Base-by-base conservation (phyloP, 2,797 vertebrate species). In the Eulemur rubriventer region DNA sequence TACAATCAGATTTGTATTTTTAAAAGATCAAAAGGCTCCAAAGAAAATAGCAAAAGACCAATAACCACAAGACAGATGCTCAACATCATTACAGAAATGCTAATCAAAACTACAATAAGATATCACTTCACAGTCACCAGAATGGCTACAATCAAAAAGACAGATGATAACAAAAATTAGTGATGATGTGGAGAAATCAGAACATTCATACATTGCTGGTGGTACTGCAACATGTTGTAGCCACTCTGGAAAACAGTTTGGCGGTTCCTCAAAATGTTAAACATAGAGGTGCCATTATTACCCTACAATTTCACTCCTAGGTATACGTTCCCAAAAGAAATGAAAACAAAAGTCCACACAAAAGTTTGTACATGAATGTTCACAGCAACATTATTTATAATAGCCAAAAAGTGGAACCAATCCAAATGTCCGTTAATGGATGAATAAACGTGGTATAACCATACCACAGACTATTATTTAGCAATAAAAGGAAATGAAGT, bases 251-350 rank as follows among this genome's bases (percentile, higher is more conserved):
- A 87, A 85, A 73, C 16, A 57, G 28, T 38, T 35, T 69, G 20
- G 59, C 35, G 59, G 18, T 28, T 96, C 46, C 43, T 92, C 50
- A 87, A 55, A 95, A 79, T 30, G n/a, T 93, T 95, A 81, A 89
- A 69, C 1, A 18, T n/a, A 61, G 69, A 79, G 5, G 59, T 14
- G 73, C 52, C 46, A 69, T 81, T 81, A 41, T 35, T 12, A 63
- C 28, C 52, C 41, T 84, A 67, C 7, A 87, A 79, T 91, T 76
- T 82, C 11, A 72, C 33, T 76, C 52, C n/a, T 69, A 76, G 4
- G 12, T 59, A 72, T 26, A 43, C 4, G 59, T 78, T 48, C 50
- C 28, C n/a, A 89, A 61, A 17, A 81, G 9, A 96, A 95, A 55
- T 17, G 7, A 92, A 92, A 92, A 86, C 10, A 79, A 48, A 72